These are phyloP conservation scores for Neodiprion pinetum DNA, from an alignment of 1,140 invertebrate species.

Conservation along the genomic window DNA sequence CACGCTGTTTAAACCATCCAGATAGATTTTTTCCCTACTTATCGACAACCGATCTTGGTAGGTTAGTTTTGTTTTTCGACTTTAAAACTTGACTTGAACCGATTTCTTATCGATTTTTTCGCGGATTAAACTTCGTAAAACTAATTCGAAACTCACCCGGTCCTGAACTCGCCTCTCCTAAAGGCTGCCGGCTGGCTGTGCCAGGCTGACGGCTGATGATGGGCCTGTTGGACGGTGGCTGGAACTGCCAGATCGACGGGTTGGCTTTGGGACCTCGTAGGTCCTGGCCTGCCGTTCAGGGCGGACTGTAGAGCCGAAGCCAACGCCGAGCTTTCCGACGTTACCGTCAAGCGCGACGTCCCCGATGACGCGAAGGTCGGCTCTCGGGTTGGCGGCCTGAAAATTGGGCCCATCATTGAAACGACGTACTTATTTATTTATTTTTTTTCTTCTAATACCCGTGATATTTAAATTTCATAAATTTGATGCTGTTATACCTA, in stretches of 20 bases:
- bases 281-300: conserved; percentile 50
- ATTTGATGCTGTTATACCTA: no score
- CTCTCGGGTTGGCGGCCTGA: conserved; percentile 50
- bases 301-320: conserved; percentile 54
- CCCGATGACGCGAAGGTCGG: conserved; percentile 54
- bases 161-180: conserved; percentile 56
- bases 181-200: conserved; percentile 58
- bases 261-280: conserved; percentile 63
- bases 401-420: neutral
- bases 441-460: no score
- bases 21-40: no score
- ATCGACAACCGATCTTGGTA: no score
- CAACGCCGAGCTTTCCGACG: conserved; percentile 53
- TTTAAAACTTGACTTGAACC: no score
- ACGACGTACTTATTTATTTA: no score
- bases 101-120: no score
- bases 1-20: no score
- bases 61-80: no score
- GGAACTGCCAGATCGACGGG: conserved; percentile 60
- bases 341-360: conserved; percentile 53
- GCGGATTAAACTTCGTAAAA: neutral
- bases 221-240: conserved; percentile 39
- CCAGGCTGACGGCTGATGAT: conserved; percentile 55
- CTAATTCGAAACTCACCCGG: conserved; percentile 41
- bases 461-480: no score